Evolutionary conservation across 2,888 invertebrate genomes (phyloP).

Genomic region (Zygothrica quintamaculata): DNA sequence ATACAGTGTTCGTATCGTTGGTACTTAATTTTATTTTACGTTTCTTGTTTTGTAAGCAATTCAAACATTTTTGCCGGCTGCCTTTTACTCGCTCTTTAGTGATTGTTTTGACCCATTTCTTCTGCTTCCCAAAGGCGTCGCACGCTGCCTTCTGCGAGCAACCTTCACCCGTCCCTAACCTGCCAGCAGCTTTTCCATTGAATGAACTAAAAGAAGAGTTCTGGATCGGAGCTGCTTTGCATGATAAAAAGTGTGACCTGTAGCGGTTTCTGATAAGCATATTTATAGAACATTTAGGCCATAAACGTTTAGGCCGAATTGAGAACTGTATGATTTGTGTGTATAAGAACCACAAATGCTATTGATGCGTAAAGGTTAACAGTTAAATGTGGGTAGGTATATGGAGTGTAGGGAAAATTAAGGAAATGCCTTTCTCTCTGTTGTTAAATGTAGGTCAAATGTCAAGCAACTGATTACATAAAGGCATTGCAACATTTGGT

Average conservation of each 20-base stretch:
- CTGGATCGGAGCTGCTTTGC: conserved; percentile 48
- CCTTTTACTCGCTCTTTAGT: conserved; percentile 58
- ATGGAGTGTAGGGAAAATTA: too few species aligned
- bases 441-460: conserved; percentile 35
- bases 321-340: too few species aligned
- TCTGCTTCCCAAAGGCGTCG: too few species aligned
- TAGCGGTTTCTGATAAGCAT: conserved; percentile 31
- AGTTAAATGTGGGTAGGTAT: too few species aligned
- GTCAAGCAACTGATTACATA: conserved; percentile 30
- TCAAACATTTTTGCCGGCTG: conserved; percentile 64
- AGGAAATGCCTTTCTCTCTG: conserved; percentile 9
- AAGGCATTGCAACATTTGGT: background rate
- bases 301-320: too few species aligned
- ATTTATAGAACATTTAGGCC: conserved; percentile 27
- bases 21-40: conserved; percentile 18
- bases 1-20: too few species aligned
- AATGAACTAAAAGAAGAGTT: conserved; percentile 14
- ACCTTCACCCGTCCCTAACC: too few species aligned
- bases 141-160: too few species aligned
- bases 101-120: conserved; percentile 70
- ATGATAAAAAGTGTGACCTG: conserved; percentile 45
- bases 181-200: conserved; percentile 58
- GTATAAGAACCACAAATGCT: too few species aligned
- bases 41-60: conserved; percentile 38
- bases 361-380: too few species aligned